Evolutionary conservation across 2,888 invertebrate genomes (phyloP).

Genomic region (Drosophila eohydei): DNA sequence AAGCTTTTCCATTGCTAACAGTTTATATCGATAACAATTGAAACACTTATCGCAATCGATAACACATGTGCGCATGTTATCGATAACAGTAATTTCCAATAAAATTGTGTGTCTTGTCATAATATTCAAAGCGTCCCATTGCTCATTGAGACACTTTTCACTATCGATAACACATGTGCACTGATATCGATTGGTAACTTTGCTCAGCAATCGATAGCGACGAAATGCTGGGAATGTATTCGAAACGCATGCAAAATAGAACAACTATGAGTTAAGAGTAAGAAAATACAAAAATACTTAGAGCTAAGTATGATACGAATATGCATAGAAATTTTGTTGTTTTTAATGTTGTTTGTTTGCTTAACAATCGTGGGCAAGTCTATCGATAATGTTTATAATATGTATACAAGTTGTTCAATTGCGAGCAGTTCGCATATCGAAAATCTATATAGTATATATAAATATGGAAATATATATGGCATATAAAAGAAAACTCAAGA

Average conservation of each 20-base stretch:
- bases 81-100: background rate
- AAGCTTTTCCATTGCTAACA: no score
- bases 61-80: background rate
- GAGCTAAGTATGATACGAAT: conserved; percentile 13
- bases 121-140: no score
- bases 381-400: conserved; percentile 19
- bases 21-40: background rate
- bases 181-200: background rate
- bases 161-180: no score
- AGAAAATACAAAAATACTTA: conserved; percentile 29
- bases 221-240: conserved; percentile 29
- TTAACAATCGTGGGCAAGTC: conserved; percentile 12
- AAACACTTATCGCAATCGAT: background rate
- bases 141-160: no score
- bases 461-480: conserved; percentile 2
- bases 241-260: conserved; percentile 44
- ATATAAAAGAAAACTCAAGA: background rate
- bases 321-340: conserved; percentile 27
- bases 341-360: conserved; percentile 16
- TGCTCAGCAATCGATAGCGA: conserved; percentile 24
- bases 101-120: background rate
- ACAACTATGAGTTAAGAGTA: conserved; percentile 33
- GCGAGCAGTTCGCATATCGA: conserved; percentile 13
- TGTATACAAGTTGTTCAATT: conserved; percentile 1
- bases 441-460: background rate